Evolutionary conservation across 1,140 invertebrate species (phyloP), one percentile per base, ranked within the genome.

Genomic region (Capitella teleta): DNA sequence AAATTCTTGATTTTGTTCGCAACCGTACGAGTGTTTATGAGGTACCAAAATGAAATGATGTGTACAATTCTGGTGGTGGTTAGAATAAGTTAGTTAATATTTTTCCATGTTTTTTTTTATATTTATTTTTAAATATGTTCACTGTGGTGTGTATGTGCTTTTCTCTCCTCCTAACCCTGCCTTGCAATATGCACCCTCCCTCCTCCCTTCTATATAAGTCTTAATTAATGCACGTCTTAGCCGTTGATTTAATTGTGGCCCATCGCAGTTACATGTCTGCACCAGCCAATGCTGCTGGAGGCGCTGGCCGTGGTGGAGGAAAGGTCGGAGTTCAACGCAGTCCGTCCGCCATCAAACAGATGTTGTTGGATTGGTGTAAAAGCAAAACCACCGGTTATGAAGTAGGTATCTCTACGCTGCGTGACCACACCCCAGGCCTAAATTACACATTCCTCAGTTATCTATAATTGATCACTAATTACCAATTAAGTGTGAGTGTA

Each of bases 311-410:
- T 41, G 54, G 51, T n/a, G 58, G 56, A 19, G 40, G 56, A 23
- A 55, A 45, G 4, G 55, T 38, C 21, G 48, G 36, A 19, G 51
- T 70, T 50, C 57, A 53, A 14, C 57, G 84, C 70, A 89, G 84
- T 76, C 88, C 89, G 57, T 83, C 80, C 70, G 85, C 86, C 74
- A 90, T 93, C 73, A 97, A 96, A 81, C 88, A 95, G 70, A 82
- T 90, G 73, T 79, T 96, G 63, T 80, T 97, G 71, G 80, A 85
- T 68, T 97, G 93, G 93, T 90, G 87, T 77, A 86, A 89, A 74
- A 82, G 85, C 73, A 92, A 93, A 80, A 95, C 91, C 59, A 82
- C 84, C 77, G 90, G 89, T 74, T 97, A 96, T 75, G 83, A 93
- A 82, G 90, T 93, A 57, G 18, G 46, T 44, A 43, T 3, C n/a